Percentiles rank a stretch among this genome's conserved stretches.
Conservation (phyloP, 2,888 invertebrate species). For the Lepeophtheirus nordmannii region DNA sequence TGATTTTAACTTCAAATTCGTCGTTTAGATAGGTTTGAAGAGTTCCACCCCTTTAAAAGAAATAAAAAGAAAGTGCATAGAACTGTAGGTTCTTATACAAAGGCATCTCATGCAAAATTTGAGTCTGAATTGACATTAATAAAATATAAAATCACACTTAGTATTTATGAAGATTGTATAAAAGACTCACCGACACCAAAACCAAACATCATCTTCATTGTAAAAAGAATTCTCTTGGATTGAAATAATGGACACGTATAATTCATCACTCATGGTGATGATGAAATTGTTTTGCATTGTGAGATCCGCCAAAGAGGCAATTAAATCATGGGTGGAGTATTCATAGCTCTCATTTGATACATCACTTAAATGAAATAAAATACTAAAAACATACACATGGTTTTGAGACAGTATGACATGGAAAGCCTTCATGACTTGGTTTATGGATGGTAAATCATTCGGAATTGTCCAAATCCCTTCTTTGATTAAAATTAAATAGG, state of each 20-base stretch:
- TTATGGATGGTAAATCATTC: neutral
- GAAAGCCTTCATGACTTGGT: neutral
- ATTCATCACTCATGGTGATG: neutral
- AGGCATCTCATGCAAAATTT: no score
- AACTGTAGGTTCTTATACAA: no score
- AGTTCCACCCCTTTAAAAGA: slow-evolving; percentile 22
- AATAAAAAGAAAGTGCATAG: no score
- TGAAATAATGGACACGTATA: neutral
- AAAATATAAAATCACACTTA: no score
- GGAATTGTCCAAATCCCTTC: neutral
- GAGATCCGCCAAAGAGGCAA: neutral
- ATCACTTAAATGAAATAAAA: neutral
- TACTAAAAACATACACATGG: neutral
- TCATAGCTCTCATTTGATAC: neutral
- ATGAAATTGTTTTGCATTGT: slow-evolving; percentile 5
- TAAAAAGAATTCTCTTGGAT: slow-evolving; percentile 4
- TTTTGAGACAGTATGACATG: neutral
- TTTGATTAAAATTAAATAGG: neutral
- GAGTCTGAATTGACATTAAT: no score
- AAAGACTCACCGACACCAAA: slow-evolving; percentile 11
- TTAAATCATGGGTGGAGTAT: neutral
- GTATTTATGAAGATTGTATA: no score
- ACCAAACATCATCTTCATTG: neutral
- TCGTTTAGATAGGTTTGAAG: slow-evolving; percentile 23
- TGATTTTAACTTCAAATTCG: slow-evolving; percentile 21